phyloP scores from a whole-genome alignment of 2,797 vertebrate species.

The Apodemus agrarius region DNA sequence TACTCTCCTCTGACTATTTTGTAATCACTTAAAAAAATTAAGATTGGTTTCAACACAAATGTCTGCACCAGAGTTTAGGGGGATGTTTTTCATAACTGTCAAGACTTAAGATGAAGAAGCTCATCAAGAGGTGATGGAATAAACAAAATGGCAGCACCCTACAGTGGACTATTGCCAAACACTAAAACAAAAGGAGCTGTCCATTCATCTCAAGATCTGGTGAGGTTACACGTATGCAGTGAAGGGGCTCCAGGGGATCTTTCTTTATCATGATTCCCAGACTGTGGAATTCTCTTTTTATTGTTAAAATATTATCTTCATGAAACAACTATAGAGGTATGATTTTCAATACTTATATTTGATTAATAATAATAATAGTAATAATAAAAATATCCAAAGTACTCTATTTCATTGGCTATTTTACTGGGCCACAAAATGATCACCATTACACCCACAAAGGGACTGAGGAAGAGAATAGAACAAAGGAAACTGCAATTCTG shows the following conservation, averaged over 20 bases:
- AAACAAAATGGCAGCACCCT: not conserved
- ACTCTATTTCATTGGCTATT: not conserved
- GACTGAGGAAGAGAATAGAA: not conserved
- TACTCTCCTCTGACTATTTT: not conserved
- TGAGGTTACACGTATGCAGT: not conserved
- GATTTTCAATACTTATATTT: slow-evolving; percentile 5
- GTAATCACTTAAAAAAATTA: not conserved
- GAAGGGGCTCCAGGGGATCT: no score
- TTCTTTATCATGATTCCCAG: not conserved
- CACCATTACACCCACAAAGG: not conserved
- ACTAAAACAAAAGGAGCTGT: not conserved
- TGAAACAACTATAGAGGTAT: not conserved
- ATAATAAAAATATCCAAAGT: not conserved
- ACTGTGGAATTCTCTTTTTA: not conserved
- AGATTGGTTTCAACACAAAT: not conserved
- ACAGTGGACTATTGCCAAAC: not conserved
- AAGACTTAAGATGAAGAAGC: not conserved
- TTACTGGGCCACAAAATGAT: not conserved
- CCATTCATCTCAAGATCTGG: not conserved
- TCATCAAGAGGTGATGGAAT: not conserved
- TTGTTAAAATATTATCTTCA: not conserved
- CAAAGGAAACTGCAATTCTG: not conserved
- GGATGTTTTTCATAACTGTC: not conserved
- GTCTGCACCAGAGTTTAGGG: not conserved
- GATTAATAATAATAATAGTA: not conserved